These are phyloP conservation scores for Bibio marci DNA, from an alignment of 2,888 invertebrate species.

Conservation along the genomic window DNA sequence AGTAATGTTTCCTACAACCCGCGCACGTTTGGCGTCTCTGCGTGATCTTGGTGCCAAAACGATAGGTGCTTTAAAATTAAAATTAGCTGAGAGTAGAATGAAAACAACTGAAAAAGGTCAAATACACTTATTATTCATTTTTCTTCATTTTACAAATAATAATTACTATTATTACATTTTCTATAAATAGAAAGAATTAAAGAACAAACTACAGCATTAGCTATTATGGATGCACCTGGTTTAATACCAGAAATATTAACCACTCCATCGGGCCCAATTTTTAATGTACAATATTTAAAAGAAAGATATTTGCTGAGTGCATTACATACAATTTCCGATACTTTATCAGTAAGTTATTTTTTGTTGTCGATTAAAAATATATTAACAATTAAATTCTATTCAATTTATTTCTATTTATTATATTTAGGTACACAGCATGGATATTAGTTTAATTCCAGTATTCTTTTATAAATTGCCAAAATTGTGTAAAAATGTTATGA, in stretches of 20 bases:
- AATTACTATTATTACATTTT: neutral
- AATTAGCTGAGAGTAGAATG: slow-evolving; percentile 32
- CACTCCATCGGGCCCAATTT: slow-evolving; percentile 24
- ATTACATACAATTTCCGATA: slow-evolving; percentile 24
- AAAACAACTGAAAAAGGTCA: slow-evolving; percentile 7
- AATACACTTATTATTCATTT: neutral
- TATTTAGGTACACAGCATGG: slow-evolving; percentile 45
- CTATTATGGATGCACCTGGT: slow-evolving; percentile 26
- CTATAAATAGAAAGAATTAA: slow-evolving; percentile 15
- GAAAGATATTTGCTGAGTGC: slow-evolving; percentile 27
- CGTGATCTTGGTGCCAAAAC: slow-evolving; percentile 54
- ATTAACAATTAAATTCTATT: neutral
- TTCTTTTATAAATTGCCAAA: slow-evolving; percentile 51
- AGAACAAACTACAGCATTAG: slow-evolving; percentile 15
- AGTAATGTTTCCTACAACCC: slow-evolving; percentile 20
- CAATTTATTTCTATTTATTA: slow-evolving; percentile 6
- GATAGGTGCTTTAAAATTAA: slow-evolving; percentile 42
- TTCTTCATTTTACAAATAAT: neutral
- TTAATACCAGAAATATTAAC: slow-evolving; percentile 26
- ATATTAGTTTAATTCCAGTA: slow-evolving; percentile 45
- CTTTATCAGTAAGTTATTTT: slow-evolving; percentile 18
- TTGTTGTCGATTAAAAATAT: neutral
- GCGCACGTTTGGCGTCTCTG: slow-evolving; percentile 42
- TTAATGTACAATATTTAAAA: slow-evolving; percentile 25
- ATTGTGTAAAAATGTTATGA: slow-evolving; percentile 39